These are phyloP conservation scores for Papilio protenor DNA, from an alignment of 2,888 invertebrate species.

Conservation along the genomic window DNA sequence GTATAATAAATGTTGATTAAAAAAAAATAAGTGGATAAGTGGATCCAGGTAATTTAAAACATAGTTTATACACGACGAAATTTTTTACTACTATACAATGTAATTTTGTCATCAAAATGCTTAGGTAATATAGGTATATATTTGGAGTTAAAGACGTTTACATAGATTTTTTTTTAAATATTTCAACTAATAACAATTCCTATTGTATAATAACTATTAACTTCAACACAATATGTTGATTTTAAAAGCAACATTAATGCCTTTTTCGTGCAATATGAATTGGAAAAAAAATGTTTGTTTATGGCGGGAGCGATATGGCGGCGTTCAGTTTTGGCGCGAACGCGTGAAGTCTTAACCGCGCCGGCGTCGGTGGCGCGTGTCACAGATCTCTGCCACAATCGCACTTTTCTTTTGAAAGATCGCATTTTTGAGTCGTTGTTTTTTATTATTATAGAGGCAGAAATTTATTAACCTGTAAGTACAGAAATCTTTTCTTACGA, in stretches of 20 bases:
- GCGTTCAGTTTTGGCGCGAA: conserved; percentile 33
- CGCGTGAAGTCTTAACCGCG: conserved; percentile 29
- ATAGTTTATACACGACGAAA: too few relatives aligned
- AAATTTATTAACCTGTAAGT: conserved; percentile 31
- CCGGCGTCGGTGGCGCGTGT: conserved; percentile 35
- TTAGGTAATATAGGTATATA: too few relatives aligned
- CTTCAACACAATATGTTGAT: background rate
- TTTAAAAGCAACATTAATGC: background rate
- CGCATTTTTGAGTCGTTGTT: background rate
- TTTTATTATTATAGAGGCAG: background rate
- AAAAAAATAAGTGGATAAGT: too few relatives aligned
- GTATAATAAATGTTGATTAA: too few relatives aligned
- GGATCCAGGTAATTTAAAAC: too few relatives aligned
- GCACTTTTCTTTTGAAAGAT: conserved; percentile 15
- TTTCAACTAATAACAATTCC: too few relatives aligned
- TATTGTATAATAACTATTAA: background rate
- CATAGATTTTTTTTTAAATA: too few relatives aligned
- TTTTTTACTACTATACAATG: too few relatives aligned
- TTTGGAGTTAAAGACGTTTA: too few relatives aligned
- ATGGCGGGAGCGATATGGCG: conserved; percentile 13
- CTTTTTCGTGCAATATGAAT: background rate
- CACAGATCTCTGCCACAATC: conserved; percentile 10
- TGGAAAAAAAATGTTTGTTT: background rate
- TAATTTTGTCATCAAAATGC: too few relatives aligned
- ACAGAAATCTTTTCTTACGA: background rate